Percentiles rank a stretch among this genome's conserved stretches.
Evolutionary conservation across 2,113 vertebrate species (phyloP).

Genomic region (Acrocephalus arundinaceus): DNA sequence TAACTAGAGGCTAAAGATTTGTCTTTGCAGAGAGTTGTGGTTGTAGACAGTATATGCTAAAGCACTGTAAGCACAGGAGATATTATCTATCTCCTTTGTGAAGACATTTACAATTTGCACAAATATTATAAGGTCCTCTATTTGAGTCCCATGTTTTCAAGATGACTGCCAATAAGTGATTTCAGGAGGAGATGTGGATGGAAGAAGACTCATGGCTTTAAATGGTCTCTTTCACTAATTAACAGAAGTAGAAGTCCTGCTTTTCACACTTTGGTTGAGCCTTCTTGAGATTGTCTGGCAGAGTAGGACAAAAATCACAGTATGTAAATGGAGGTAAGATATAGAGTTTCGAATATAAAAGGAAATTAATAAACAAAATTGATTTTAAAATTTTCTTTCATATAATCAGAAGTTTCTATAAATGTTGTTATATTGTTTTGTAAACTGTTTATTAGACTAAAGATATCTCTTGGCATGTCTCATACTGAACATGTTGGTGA

Average conservation of each 20-base stretch:
- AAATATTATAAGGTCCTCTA: neutral
- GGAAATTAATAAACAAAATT: neutral
- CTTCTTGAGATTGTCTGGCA: neutral
- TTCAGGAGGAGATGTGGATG: neutral
- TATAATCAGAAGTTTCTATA: neutral
- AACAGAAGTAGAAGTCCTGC: neutral
- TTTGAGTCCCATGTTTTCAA: neutral
- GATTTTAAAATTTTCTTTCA: neutral
- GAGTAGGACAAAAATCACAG: neutral
- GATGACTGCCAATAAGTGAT: neutral
- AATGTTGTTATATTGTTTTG: neutral
- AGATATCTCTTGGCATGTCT: neutral
- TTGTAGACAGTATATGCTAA: neutral
- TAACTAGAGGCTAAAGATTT: slow-evolving; percentile 16
- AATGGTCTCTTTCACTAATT: neutral
- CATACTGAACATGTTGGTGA: neutral
- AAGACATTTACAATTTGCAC: neutral
- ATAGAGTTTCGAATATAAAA: neutral
- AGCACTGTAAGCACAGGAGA: neutral
- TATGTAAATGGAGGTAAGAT: neutral
- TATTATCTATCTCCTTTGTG: neutral
- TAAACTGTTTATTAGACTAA: neutral
- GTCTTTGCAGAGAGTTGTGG: slow-evolving; percentile 20
- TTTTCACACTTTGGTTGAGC: neutral
- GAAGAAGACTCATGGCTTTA: neutral